A percentile compares a stretch with the other conserved stretches of the same genome.
Conservation (phyloP, 2,797 vertebrate genomes). For the Micrastur ruficollis region DNA sequence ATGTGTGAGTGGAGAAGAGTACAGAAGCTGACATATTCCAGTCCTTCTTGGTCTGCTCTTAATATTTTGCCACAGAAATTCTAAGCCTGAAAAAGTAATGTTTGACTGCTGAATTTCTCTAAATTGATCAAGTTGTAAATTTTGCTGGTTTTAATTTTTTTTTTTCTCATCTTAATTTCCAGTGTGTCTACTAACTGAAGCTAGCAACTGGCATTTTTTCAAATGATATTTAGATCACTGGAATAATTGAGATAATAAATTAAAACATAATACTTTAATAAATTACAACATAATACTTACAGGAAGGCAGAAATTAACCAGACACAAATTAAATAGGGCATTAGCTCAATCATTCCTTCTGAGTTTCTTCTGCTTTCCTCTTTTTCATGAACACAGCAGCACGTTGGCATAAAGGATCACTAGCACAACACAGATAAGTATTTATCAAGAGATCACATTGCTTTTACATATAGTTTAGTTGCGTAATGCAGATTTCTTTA, state of each 20-base stretch:
- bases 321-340: not conserved
- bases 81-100: not conserved
- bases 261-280: not conserved
- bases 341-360: not conserved
- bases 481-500: not conserved
- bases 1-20: not conserved
- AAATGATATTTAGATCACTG: not conserved
- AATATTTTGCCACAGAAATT: not conserved
- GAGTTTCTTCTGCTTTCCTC: not conserved
- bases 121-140: not conserved
- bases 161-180: not conserved
- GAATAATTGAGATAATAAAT: not conserved
- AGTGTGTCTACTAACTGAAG: not conserved
- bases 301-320: not conserved
- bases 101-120: not conserved
- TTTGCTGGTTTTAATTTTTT: rapidly evolving
- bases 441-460: not conserved
- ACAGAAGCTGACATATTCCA: not conserved
- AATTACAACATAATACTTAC: not conserved
- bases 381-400: not conserved
- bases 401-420: not conserved
- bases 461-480: not conserved
- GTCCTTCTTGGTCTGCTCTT: not conserved
- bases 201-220: not conserved
- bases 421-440: not conserved